Evolutionary conservation across 2,888 invertebrate genomes (phyloP).

Genomic region (Harmothoe impar): DNA sequence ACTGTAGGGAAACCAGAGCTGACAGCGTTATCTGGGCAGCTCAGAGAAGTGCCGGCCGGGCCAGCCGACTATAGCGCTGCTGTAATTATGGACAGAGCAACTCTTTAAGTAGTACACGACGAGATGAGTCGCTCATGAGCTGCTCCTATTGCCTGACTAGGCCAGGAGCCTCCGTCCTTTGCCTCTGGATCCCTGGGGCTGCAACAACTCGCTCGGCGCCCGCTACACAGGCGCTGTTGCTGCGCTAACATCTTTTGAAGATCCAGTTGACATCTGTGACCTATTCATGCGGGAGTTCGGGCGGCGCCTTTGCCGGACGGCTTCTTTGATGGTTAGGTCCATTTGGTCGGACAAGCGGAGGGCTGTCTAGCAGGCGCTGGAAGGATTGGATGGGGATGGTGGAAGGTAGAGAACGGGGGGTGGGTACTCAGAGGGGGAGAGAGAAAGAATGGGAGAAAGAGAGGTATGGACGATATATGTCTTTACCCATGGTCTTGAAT

Average conservation of each 20-base stretch:
- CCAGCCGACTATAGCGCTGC: too few relatives aligned
- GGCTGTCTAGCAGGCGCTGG: not conserved
- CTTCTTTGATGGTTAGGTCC: not conserved
- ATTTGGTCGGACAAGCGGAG: not conserved
- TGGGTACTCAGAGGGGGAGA: not conserved
- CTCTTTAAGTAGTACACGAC: too few relatives aligned
- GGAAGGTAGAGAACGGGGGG: not conserved
- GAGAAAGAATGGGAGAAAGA: not conserved
- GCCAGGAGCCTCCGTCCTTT: too few relatives aligned
- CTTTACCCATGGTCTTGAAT: too few relatives aligned
- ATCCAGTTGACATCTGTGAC: constrained; percentile 30
- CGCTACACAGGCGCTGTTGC: constrained; percentile 19
- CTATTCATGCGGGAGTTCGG: not conserved
- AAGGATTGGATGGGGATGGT: not conserved
- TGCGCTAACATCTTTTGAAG: constrained; percentile 35
- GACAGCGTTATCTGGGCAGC: too few relatives aligned
- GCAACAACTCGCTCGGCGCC: not conserved
- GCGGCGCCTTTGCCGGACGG: not conserved
- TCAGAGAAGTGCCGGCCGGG: too few relatives aligned
- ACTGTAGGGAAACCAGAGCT: too few relatives aligned
- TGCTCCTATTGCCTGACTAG: too few relatives aligned
- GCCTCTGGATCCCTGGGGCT: too few relatives aligned
- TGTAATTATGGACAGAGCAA: too few relatives aligned
- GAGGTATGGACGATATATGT: not conserved
- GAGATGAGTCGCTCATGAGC: too few relatives aligned